These are phyloP conservation scores for Aspidiotus destructor DNA, from an alignment of 2,888 invertebrate species.

Conservation along the genomic window DNA sequence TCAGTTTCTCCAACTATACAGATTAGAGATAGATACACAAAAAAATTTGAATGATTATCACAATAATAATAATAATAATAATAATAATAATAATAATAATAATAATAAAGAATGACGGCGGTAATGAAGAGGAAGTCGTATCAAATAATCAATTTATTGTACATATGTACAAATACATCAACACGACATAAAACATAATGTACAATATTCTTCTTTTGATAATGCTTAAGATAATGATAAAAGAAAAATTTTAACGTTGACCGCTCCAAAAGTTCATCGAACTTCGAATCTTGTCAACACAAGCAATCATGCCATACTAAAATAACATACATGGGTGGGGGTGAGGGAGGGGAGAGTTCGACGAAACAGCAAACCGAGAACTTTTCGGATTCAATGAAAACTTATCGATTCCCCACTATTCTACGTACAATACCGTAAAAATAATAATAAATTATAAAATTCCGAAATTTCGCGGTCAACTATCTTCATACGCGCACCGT, in stretches of 20 bases:
- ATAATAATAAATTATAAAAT: neutral
- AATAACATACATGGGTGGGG: too few species aligned
- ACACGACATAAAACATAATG: constrained; percentile 7
- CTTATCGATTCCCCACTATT: constrained; percentile 5
- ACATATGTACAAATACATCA: constrained; percentile 28
- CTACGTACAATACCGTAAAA: neutral
- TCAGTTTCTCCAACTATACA: neutral
- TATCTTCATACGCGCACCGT: neutral
- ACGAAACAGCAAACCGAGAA: too few species aligned
- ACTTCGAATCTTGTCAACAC: too few species aligned
- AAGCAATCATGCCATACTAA: too few species aligned
- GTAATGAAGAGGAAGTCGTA: neutral
- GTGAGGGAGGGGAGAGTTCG: too few species aligned
- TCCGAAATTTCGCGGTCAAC: neutral
- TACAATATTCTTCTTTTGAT: constrained; percentile 1
- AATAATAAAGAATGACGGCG: neutral
- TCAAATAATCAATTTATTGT: constrained; percentile 21
- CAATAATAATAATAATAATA: constrained; percentile 9
- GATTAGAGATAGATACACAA: neutral
- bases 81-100: neutral
- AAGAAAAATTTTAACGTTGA: too few species aligned
- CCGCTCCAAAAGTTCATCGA: too few species aligned
- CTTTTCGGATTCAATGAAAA: neutral
- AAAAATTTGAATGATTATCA: neutral
- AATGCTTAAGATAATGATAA: too few species aligned